These are phyloP conservation scores for Ephydatia muelleri DNA, from an alignment of 37 sponge, comb jelly and placozoan genomes.

Conservation along the genomic window DNA sequence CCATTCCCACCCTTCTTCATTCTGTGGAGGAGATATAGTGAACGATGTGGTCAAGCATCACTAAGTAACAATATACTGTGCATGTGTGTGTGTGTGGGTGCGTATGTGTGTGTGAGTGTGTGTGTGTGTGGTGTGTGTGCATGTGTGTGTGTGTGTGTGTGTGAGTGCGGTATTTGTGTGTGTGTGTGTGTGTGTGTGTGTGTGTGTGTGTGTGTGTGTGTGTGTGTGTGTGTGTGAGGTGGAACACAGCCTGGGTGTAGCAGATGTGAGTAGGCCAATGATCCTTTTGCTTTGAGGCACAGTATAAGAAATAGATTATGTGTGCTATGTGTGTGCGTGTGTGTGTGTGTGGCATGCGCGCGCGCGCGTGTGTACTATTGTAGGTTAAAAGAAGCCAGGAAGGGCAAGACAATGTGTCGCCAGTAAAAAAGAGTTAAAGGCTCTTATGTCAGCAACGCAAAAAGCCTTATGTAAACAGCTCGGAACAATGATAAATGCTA, in stretches of 20 bases:
- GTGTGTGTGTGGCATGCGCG: too few relatives aligned
- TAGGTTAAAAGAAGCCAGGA: background rate
- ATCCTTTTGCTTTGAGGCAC: background rate
- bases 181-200: background rate
- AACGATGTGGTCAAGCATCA: background rate
- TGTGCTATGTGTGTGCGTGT: too few relatives aligned
- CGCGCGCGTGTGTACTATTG: too few relatives aligned
- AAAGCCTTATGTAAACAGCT: background rate
- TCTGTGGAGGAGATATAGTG: constrained; percentile 6
- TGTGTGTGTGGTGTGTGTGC: too few relatives aligned
- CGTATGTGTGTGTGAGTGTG: too few relatives aligned
- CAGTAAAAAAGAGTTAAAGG: too few relatives aligned
- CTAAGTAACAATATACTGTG: background rate
- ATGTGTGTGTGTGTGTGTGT: background rate
- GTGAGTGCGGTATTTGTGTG: too few relatives aligned
- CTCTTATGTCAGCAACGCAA: background rate
- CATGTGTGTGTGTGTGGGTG: background rate
- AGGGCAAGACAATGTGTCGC: background rate
- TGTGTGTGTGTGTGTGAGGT: background rate
- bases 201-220: background rate
- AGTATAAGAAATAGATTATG: background rate
- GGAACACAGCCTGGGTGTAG: background rate
- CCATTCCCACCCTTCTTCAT: constrained; percentile 87
- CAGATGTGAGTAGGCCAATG: background rate
- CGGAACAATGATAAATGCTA: background rate